phyloP scores from a whole-genome alignment of 2,888 invertebrate species.

The Panzeria rudis region DNA sequence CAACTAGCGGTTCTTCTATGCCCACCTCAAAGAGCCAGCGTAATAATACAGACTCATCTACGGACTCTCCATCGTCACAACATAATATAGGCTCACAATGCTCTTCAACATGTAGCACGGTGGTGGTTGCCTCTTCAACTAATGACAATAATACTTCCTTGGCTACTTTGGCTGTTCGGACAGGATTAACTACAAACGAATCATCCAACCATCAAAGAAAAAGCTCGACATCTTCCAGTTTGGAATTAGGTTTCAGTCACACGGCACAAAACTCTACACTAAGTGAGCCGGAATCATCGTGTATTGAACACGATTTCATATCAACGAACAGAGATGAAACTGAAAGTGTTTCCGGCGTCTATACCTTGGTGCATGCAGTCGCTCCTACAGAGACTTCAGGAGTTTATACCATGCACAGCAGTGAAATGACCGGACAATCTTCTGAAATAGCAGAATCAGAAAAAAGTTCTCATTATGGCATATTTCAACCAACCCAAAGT shows the following conservation, averaged over 20 bases:
- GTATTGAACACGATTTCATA: slow-evolving; percentile 86
- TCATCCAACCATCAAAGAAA: slow-evolving; percentile 80
- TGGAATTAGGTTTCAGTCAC: slow-evolving; percentile 93
- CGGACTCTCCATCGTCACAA: slow-evolving; percentile 84
- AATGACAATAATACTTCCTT: slow-evolving; percentile 75
- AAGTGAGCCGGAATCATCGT: slow-evolving; percentile 89
- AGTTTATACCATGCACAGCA: slow-evolving; percentile 91
- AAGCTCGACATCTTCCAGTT: slow-evolving; percentile 91
- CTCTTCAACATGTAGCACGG: slow-evolving; percentile 93
- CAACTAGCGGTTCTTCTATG: slow-evolving; percentile 75
- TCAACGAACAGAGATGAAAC: slow-evolving; percentile 80
- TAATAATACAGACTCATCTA: slow-evolving; percentile 78
- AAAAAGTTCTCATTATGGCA: slow-evolving; percentile 86
- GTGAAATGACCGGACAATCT: slow-evolving; percentile 85
- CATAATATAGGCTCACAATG: slow-evolving; percentile 91
- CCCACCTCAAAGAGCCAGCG: slow-evolving; percentile 73
- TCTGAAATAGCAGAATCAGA: slow-evolving; percentile 86
- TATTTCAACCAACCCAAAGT: slow-evolving; percentile 85
- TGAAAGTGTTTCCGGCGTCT: slow-evolving; percentile 86
- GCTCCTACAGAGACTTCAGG: slow-evolving; percentile 93
- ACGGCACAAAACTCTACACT: slow-evolving; percentile 93
- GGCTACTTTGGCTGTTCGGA: slow-evolving; percentile 75
- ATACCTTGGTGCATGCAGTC: slow-evolving; percentile 85
- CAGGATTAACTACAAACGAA: slow-evolving; percentile 79
- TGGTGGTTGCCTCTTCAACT: slow-evolving; percentile 87